These are phyloP conservation scores for Indri indri DNA, from an alignment of 2,113 vertebrate species.

Conservation along the genomic window DNA sequence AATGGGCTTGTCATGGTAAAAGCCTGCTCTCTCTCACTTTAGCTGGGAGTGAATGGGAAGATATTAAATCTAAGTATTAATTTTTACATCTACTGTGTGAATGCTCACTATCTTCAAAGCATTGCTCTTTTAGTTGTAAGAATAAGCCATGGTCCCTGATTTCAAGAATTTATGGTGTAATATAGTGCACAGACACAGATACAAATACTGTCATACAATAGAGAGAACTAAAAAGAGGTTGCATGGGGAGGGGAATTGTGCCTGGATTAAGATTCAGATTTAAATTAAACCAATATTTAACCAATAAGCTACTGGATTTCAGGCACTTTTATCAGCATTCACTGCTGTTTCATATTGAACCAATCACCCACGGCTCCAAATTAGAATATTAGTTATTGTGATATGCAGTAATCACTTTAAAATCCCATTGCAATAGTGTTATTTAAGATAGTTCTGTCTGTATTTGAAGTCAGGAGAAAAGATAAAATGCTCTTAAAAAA, in stretches of 20 bases:
- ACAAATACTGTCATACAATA: neutral
- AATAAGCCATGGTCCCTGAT: neutral
- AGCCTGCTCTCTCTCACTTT: neutral
- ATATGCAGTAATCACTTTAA: slow-evolving; percentile 53
- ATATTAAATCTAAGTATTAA: neutral
- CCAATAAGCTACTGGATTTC: slow-evolving; percentile 59
- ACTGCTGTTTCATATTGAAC: slow-evolving; percentile 46
- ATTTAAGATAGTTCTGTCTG: slow-evolving; percentile 46
- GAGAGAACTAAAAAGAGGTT: neutral
- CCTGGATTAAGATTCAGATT: slow-evolving; percentile 58
- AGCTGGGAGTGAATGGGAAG: neutral
- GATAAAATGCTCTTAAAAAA: neutral
- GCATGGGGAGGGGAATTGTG: neutral
- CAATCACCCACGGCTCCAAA: slow-evolving; percentile 50
- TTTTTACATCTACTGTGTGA: neutral
- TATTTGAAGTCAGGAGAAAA: slow-evolving; percentile 54
- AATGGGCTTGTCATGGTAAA: neutral
- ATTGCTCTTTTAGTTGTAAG: neutral
- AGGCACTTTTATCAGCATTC: slow-evolving; percentile 28
- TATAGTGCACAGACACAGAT: slow-evolving; percentile 13
- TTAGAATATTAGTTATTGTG: slow-evolving; percentile 59
- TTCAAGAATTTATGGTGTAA: slow-evolving; percentile 39
- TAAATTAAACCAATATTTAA: slow-evolving; percentile 68
- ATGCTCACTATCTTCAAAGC: neutral
- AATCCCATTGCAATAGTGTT: slow-evolving; percentile 39